phyloP scores from a whole-genome alignment of 2,888 invertebrate genomes.

The Limnephilus marmoratus region DNA sequence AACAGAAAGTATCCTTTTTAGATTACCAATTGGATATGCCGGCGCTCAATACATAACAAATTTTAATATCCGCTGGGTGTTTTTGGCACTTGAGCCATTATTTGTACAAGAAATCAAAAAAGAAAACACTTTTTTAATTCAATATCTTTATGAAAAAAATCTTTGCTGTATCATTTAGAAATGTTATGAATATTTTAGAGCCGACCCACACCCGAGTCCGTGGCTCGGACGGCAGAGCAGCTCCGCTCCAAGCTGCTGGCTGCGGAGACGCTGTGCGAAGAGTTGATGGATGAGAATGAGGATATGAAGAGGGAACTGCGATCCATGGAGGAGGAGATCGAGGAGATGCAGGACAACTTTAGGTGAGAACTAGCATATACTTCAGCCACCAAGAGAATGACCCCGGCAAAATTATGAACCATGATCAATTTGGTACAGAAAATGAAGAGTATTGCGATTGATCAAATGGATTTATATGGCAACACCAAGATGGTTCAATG shows the following conservation, averaged over 20 bases:
- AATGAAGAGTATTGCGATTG: too few species aligned
- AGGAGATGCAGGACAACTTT: conserved; percentile 98
- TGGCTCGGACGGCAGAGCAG: conserved; percentile 82
- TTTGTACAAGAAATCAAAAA: background rate
- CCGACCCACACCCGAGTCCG: conserved; percentile 77
- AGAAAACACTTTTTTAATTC: background rate
- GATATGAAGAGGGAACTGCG: conserved; percentile 94
- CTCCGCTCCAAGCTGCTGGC: conserved; percentile 90
- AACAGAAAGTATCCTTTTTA: too few species aligned
- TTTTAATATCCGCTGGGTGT: too few species aligned
- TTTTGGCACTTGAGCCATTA: background rate
- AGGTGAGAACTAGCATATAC: conserved; percentile 73
- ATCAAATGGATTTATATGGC: too few species aligned
- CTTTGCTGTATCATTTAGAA: background rate
- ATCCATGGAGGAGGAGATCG: conserved; percentile 97
- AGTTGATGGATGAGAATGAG: conserved; percentile 97
- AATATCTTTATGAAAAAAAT: background rate
- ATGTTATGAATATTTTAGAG: conserved; percentile 69
- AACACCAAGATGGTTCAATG: too few species aligned
- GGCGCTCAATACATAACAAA: too few species aligned
- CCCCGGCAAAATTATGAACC: too few species aligned
- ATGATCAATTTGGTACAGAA: too few species aligned
- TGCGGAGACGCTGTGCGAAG: conserved; percentile 94
- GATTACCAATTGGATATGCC: too few species aligned
- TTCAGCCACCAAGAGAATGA: background rate